Base-by-base conservation (phyloP, 2,888 invertebrate genomes). In the Metacarcinus magister region DNA sequence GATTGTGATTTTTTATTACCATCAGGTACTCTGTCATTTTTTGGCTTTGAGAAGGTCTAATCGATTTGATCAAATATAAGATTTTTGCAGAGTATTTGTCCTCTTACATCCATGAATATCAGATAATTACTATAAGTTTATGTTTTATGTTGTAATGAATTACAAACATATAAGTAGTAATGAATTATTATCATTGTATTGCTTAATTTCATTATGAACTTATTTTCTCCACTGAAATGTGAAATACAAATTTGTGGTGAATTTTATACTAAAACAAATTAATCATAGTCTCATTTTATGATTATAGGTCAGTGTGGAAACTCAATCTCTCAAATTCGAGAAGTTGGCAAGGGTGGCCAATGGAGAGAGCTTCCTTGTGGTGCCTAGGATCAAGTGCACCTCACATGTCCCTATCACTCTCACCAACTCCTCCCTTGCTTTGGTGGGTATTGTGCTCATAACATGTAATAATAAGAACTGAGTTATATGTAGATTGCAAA, bases 401-500 rank as follows among this genome's bases (percentile, higher is more conserved):
- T 96, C 97, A 2, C 97, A 97, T 54, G 97, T 97, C 28, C 97
- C 97, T 7, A 96, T 97, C 94, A 94, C 92, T 3, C 96, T 97
- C 32, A 95, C 96, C n/a, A 87, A 96, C 90, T 97, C 97, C 43
- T 87, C 96, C 5, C 95, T 97, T 16, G 54, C 95, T 44, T 90
- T 97, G 92, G 97, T 97, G 7, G 90, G 97, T 95, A 48, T 1
- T 75, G 60, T 60, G 60, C 4, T n/a, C 28, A 75, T 75, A 8
- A 28, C n/a, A 75, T 75, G 67, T n/a, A 67, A 0, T 23, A 67
- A 19, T 60, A 5, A 60, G 4, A 23, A 23, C 23, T 75, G 8
- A 75, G 2, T 28, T 28, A 75, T 75, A 19, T 75, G 8, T 28
- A n/a, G 75, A 28, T 75, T 75, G 10, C 75, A 75, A 5, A 75